Base-by-base conservation (phyloP, 2,113 vertebrate genomes). In the Scytalopus superciliaris region DNA sequence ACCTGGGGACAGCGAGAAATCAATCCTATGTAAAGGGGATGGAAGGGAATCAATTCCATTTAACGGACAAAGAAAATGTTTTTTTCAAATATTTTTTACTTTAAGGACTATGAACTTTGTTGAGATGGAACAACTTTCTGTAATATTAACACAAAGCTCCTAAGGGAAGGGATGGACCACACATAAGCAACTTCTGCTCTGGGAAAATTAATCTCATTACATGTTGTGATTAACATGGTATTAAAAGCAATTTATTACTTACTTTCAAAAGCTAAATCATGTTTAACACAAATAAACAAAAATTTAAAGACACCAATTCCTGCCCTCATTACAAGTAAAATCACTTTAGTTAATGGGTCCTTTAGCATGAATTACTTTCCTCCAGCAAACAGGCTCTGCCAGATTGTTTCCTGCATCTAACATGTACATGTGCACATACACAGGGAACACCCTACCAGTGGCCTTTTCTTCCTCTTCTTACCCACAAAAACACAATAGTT, bases 181-280 rank as follows among this genome's bases (percentile, higher is more conserved):
- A 90, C 19, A 70, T 7, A 45, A 67, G 30, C 59, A 84, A 39
- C 39, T 89, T 78, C 64, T 63, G 37, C 73, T 87, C 60, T 17
- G 39, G 22, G 39, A 90, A 93, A 78, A 87, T 70, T 59, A 18
- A 90, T 75, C 73, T 84, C 60, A 75, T 84, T 89, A 75, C 39
- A 55, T 68, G 83, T 81, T 92, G 81, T 92, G 83, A 93, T 92
- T 95, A 92, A 78, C 42, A 68, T 9, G 14, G 55, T 80, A 81
- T 6, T 63, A 47, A 95, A 93, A 81, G 35, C 68, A 63, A 90
- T 92, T 93, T 90, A 88, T 89, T 95, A 84, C 55, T 81, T 88
- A 62, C 73, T 90, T 93, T 92, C 73, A 76, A 75, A 35, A 72
- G 39, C 83, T 66, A 70, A 92, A 92, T 93, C 63, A 53, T 3